Evolutionary conservation across 2,797 vertebrate genomes (phyloP), one percentile per base, ranked within the genome.

Genomic region (Diceros bicornis): DNA sequence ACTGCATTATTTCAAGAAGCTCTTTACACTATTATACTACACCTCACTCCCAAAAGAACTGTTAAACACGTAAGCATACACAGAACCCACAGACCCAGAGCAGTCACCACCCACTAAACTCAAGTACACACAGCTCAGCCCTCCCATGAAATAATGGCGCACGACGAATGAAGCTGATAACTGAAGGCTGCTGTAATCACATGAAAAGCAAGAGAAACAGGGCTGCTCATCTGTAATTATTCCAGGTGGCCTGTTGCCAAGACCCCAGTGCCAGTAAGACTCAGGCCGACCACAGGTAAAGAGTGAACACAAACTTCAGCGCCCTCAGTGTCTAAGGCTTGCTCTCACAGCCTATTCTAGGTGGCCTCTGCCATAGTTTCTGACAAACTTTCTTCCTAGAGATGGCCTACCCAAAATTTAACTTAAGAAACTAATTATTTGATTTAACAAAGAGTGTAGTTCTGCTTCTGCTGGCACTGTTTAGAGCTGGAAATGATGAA

Each of bases 91-190:
- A 29, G 2, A 41, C 41, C 17, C n/a, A 29, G 17, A 27, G 72
- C 7, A 12, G 77, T 25, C 66, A 7, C 18, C 50, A 52, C 52
- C 79, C 6, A 10, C 50, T 41, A 9, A 23, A 34, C 4, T 4
- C 2, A 79, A 37, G 34, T 10, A 8, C 5, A 37, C 69, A 27
- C 3, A 21, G 61, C 61, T 32, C 1, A 8, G 71, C 25, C 7
- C 57, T 84, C n/a, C 52, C 25, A 6, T 1, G 64, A 64, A 74
- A 57, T 1, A 59, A 37, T 1, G 20, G 68, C 0, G 13, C 59
- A 14, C 20, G 6, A 29, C 0, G n/a, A 2, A 21, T 1, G 29
- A 55, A 47, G 44, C 16, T 64, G 20, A 1, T 7, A 23, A 27
- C 83, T 0, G 1, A 59, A 90, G 50, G 62, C 34, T 1, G 5